Evolutionary conservation across 2,797 vertebrate species (phyloP), one percentile per base, ranked within the genome.

Genomic region (Carapus acus): DNA sequence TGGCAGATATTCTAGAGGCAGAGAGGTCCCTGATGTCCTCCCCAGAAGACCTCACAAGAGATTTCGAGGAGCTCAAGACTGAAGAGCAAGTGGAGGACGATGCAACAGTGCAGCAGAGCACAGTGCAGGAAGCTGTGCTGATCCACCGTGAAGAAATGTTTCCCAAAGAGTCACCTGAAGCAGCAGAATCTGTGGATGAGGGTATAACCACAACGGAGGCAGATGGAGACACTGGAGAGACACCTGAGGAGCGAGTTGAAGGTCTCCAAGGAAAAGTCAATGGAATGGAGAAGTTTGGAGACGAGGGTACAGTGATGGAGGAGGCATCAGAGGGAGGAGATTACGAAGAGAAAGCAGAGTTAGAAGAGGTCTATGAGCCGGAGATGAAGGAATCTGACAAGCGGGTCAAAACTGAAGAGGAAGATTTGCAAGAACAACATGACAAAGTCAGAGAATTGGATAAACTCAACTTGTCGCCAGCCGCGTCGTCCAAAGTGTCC

Each of bases 11-110:
- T 21, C 86, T 90, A 18, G 88, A 94, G 57, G 85, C 41, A 0
- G 91, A 91, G 76, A 85, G 94, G 71, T 92, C 92, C 21, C 78
- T 92, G 17, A 96, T 98, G 96, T 97, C 94, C 29, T 91, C 94
- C 63, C 94, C 94, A 57, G 96, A 97, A 62, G 94, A 98, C 75
- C 90, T 98, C 62, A 98, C 94, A 36, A 97, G 94, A 74, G 94
- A 97, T 74, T 97, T 98, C 83, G 94, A 97, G 67, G 90, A 93
- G 59, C 80, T 98, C 33, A 90, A 83, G 85, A 90, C 88, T 41
- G 93, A 97, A 73, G 90, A 92, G 62, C 66, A 86, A 1, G 74
- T 78, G 52, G 88, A 88, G 15, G 83, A 79, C 14, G 86, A 88
- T 48, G 90, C 86, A 24, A 85, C 73, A 20, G 85, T 88, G 46